These are phyloP conservation scores for Rattus rattus DNA, from an alignment of 2,113 vertebrate species.

Conservation along the genomic window DNA sequence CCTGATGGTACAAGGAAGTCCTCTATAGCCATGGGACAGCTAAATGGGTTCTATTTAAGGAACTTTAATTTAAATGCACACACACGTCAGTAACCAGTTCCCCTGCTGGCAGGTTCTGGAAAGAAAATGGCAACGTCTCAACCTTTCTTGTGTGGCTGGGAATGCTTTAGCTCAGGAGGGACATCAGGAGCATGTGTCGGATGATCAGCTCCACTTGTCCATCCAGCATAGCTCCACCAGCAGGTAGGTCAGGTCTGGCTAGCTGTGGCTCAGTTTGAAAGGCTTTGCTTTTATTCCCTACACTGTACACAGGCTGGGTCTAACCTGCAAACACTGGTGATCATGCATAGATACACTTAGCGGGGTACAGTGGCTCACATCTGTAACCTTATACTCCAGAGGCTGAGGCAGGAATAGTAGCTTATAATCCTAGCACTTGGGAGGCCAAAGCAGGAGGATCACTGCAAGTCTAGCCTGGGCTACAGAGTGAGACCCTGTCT, in stretches of 20 bases:
- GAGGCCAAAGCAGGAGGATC: background rate
- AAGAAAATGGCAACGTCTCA: slow-evolving; percentile 31
- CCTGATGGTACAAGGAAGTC: slow-evolving; percentile 18
- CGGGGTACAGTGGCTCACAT: background rate
- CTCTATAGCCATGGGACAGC: background rate
- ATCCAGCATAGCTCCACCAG: background rate
- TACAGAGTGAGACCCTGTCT: background rate
- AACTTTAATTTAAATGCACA: slow-evolving; percentile 39
- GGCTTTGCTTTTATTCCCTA: background rate
- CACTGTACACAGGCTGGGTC: background rate
- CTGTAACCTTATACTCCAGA: background rate
- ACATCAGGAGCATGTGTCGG: background rate
- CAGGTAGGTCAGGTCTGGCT: background rate
- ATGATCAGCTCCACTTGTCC: background rate
- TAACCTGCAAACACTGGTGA: background rate
- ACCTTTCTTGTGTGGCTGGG: background rate
- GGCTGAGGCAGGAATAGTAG: background rate
- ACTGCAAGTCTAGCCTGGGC: background rate
- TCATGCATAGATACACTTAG: no score
- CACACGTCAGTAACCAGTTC: slow-evolving; percentile 33
- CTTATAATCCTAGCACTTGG: background rate
- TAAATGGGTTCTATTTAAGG: slow-evolving; percentile 25
- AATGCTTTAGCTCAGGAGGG: background rate
- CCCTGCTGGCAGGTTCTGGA: background rate
- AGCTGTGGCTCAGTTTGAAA: background rate